These are phyloP conservation scores for Odontocolon sp. DNA, from an alignment of 2,888 invertebrate genomes.

Conservation along the genomic window DNA sequence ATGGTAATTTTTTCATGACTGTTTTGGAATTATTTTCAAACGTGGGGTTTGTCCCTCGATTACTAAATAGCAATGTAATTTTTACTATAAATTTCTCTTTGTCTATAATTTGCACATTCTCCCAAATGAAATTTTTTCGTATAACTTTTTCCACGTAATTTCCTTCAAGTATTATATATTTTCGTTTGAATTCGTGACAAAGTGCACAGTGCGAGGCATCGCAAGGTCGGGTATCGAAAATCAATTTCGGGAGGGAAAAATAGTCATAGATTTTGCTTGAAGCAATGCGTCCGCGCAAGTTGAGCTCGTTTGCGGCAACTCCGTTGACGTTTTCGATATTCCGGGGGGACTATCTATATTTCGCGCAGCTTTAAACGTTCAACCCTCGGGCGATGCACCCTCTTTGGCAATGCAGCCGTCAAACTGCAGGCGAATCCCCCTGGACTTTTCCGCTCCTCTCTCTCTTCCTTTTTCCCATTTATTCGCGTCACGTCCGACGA, in stretches of 20 bases:
- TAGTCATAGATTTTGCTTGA: not conserved
- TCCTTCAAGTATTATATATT: not conserved
- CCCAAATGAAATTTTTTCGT: not conserved
- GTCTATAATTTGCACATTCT: too few species aligned
- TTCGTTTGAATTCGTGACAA: not conserved
- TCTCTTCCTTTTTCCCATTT: constrained; percentile 27
- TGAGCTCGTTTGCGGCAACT: constrained; percentile 3
- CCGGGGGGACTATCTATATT: constrained; percentile 10
- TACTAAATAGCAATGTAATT: too few species aligned
- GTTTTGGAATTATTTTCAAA: too few species aligned
- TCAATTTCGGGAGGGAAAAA: constrained; percentile 31
- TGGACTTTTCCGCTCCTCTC: not conserved
- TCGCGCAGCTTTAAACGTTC: constrained; percentile 24
- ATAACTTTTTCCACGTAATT: too few species aligned
- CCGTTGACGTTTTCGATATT: constrained; percentile 27
- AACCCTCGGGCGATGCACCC: constrained; percentile 10
- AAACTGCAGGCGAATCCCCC: not conserved
- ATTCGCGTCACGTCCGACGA: constrained; percentile 51
- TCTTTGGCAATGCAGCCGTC: not conserved
- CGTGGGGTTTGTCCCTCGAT: too few species aligned
- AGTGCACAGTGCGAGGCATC: not conserved
- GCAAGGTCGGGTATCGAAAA: constrained; percentile 26
- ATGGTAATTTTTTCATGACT: too few species aligned
- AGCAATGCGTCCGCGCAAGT: constrained; percentile 11
- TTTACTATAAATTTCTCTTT: too few species aligned